These are phyloP conservation scores for Fringilla coelebs DNA, from an alignment of 2,797 vertebrate genomes.

Conservation along the genomic window DNA sequence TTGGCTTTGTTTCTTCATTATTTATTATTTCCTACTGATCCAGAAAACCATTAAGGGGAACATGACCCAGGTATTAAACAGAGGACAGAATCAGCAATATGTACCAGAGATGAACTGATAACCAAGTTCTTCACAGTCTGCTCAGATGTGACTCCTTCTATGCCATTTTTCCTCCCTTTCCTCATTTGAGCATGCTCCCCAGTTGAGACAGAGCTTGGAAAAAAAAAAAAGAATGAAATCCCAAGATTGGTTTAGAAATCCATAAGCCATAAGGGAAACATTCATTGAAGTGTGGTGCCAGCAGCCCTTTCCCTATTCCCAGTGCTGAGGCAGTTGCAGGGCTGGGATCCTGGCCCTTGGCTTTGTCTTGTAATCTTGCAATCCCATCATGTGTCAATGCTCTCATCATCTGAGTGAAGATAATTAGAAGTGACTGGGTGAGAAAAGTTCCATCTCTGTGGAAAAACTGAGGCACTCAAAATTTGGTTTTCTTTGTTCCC, in stretches of 20 bases:
- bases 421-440: neutral
- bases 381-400: neutral
- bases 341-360: neutral
- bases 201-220: neutral
- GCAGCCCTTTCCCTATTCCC: neutral
- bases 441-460: neutral
- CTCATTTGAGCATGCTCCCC: neutral
- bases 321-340: neutral
- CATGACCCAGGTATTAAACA: neutral
- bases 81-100: neutral
- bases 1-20: neutral
- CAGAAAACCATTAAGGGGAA: neutral
- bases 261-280: neutral
- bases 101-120: neutral
- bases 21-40: neutral
- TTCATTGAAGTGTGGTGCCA: neutral
- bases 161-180: fast-evolving
- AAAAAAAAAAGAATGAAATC: neutral
- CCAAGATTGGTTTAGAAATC: neutral
- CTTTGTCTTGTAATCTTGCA: neutral
- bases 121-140: neutral
- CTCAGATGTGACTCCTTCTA: neutral
- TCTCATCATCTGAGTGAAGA: neutral
- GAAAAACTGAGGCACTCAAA: neutral
- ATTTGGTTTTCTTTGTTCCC: slow-evolving; percentile 9